These are phyloP conservation scores for Tapera naevia DNA, from an alignment of 2,797 vertebrate species.

Conservation along the genomic window DNA sequence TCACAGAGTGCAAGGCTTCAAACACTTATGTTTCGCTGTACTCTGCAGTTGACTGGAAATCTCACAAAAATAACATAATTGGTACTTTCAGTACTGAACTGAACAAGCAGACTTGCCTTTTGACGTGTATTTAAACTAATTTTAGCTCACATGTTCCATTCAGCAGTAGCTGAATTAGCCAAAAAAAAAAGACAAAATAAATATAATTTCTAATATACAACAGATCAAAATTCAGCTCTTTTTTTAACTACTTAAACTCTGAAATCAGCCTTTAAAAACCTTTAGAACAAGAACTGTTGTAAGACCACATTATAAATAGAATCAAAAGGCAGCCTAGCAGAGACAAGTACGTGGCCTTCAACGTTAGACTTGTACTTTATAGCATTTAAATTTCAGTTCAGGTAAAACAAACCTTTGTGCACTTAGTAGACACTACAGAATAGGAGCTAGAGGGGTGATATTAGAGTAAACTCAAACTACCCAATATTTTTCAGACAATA, in stretches of 20 bases:
- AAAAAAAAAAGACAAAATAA: not conserved
- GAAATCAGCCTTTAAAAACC: not conserved
- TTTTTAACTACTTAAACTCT: not conserved
- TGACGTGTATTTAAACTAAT: not conserved
- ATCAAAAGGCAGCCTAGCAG: not conserved
- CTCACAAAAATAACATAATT: slow-evolving; percentile 1
- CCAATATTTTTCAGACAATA: not conserved
- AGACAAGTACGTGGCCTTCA: not conserved
- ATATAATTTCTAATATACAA: not conserved
- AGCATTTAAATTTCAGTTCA: not conserved
- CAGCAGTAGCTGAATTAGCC: not conserved
- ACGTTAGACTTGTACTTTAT: not conserved
- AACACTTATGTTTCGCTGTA: not conserved
- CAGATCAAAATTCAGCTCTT: slow-evolving; percentile 37
- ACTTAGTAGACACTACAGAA: not conserved
- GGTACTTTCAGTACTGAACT: slow-evolving; percentile 12
- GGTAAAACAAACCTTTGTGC: not conserved
- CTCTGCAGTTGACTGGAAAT: not conserved
- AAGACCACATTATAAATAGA: not conserved
- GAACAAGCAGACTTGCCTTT: not conserved
- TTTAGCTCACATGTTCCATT: not conserved
- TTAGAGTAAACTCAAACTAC: not conserved
- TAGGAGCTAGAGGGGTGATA: not conserved
- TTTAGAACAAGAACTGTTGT: not conserved
- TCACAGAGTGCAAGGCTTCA: not conserved